Percentiles rank a stretch among this genome's conserved stretches.
Conservation (phyloP, 2,888 invertebrate species). For the Venusia cambrica region DNA sequence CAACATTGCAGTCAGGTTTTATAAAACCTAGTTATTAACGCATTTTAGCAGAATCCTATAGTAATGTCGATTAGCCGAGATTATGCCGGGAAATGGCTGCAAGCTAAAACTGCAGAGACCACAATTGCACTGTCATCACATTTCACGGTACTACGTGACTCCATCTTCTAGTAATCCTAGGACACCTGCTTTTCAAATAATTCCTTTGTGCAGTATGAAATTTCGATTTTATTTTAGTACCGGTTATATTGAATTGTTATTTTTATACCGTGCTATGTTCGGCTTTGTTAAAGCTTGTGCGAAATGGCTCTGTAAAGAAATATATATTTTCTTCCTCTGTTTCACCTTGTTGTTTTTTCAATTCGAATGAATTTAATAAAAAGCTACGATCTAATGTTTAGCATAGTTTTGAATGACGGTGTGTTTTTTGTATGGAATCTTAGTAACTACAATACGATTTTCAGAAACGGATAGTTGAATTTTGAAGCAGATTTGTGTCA, state of each 20-base stretch:
- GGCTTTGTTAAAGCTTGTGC: conserved; percentile 7
- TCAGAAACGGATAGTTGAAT: too few species aligned
- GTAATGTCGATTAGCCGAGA: conserved; percentile 42
- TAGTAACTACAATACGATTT: too few species aligned
- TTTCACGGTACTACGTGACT: conserved; percentile 67
- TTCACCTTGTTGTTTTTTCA: too few species aligned
- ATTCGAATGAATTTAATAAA: too few species aligned
- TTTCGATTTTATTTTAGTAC: conserved; percentile 30
- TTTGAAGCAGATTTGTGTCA: too few species aligned
- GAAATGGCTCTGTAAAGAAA: conserved; percentile 9
- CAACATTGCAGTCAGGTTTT: not conserved
- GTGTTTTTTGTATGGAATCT: too few species aligned
- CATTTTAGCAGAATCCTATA: conserved; percentile 18
- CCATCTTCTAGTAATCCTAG: conserved; percentile 69
- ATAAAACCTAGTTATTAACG: conserved; percentile 6
- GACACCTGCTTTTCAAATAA: conserved; percentile 72
- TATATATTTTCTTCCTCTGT: not conserved
- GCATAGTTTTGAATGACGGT: too few species aligned
- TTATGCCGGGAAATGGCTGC: conserved; percentile 46
- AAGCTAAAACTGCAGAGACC: conserved; percentile 49
- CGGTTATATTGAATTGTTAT: conserved; percentile 32
- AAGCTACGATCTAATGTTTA: too few species aligned
- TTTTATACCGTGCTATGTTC: conserved; percentile 25
- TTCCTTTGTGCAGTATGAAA: conserved; percentile 38
- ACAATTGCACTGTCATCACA: conserved; percentile 74